phyloP scores from a whole-genome alignment of 2,888 invertebrate species.

The Drosophila paracracens region DNA sequence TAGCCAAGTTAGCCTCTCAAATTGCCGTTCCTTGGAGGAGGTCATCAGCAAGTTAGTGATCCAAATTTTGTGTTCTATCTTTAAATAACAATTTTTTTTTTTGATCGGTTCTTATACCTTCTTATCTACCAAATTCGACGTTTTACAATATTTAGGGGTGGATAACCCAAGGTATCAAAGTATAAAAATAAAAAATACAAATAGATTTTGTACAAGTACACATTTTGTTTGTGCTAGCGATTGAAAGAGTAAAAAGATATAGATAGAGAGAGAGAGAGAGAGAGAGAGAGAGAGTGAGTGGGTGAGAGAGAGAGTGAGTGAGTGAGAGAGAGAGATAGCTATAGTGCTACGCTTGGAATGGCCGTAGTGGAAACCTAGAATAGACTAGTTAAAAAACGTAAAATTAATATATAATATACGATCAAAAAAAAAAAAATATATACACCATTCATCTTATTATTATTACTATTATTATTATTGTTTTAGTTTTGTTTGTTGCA shows the following conservation, averaged over 20 bases:
- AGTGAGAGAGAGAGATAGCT: constrained; percentile 1
- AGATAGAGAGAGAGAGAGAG: fast-evolving
- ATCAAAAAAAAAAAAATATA: not conserved
- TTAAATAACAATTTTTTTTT: not conserved
- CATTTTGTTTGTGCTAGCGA: constrained; percentile 31
- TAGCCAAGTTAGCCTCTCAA: not conserved
- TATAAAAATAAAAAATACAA: not conserved
- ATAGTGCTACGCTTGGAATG: constrained; percentile 10
- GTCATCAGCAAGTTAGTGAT: not conserved
- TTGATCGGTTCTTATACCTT: not conserved
- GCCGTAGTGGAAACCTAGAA: constrained; percentile 22
- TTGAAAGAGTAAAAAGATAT: constrained; percentile 11
- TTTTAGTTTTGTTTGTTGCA: constrained; percentile 1
- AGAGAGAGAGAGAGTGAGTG: not conserved
- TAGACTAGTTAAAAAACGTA: constrained; percentile 36
- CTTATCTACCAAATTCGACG: not conserved
- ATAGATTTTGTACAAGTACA: not conserved
- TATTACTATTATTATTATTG: constrained; percentile 7
- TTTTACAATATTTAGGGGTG: not conserved
- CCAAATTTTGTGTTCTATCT: not conserved
- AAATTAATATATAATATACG: not conserved
- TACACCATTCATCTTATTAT: not conserved
- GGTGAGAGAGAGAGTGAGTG: not conserved
- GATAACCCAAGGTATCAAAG: not conserved
- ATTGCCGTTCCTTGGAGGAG: not conserved